Percentiles rank a stretch among this genome's conserved stretches.
Conservation (phyloP, 1,140 invertebrate genomes). For the Drosophila pallidifrons region DNA sequence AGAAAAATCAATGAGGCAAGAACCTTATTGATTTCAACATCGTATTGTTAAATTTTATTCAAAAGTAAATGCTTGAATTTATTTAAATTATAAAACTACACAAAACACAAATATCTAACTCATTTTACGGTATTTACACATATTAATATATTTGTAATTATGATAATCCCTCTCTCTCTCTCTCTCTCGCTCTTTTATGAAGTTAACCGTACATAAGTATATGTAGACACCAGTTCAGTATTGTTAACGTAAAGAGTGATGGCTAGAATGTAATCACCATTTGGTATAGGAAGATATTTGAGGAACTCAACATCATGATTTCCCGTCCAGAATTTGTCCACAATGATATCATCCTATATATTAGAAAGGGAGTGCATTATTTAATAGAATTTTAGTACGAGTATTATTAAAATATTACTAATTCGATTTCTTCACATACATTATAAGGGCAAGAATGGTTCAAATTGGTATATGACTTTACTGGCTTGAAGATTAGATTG, state of each 20-base stretch:
- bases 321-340: conserved; percentile 44
- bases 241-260: background rate
- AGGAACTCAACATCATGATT: conserved; percentile 8
- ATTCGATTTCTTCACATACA: conserved; percentile 9
- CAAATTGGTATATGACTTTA: conserved; percentile 34
- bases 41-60: background rate
- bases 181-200: too few species aligned
- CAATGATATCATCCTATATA: conserved; percentile 53
- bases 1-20: background rate
- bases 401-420: conserved; percentile 15
- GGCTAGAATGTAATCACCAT: conserved; percentile 9
- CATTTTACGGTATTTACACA: background rate
- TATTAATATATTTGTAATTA: background rate
- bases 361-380: background rate
- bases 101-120: too few species aligned
- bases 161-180: too few species aligned
- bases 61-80: background rate
- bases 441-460: conserved; percentile 64
- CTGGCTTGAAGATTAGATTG: conserved; percentile 8
- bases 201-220: too few species aligned
- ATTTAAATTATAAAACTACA: background rate
- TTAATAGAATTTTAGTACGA: too few species aligned
- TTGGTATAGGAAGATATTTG: conserved; percentile 20
- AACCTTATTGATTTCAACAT: background rate
- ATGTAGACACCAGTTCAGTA: too few species aligned